Base-by-base conservation (phyloP, 2,888 invertebrate species). In the Drepana falcataria region DNA sequence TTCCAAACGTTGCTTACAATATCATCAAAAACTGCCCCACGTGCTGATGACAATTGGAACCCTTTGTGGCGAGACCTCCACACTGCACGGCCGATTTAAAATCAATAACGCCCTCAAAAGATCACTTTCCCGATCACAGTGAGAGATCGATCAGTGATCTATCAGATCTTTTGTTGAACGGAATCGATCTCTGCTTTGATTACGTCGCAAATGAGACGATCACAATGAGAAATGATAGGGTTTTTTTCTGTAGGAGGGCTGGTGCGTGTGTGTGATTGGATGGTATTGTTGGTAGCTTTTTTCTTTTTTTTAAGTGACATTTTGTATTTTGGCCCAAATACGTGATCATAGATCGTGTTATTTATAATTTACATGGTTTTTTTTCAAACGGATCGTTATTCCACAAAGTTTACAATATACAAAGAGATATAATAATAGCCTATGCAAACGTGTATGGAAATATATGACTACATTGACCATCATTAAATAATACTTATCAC, bases 131-230 rank as follows among this genome's bases (percentile, higher is more conserved):
- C 74, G 79, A 81, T 83, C 90, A 75, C 87, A 85, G 87, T 87
- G 72, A 86, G 87, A 81, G 81, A 86, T 83, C 87, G 83, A 87
- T 85, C 82, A 81, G 78, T 78, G 85, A 80, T 83, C 83, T 83
- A 82, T 81, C 44, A 79, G 76, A 80, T 80, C 85, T 82, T 78
- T 90, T 90, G 90, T 90, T 79, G 71, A 62, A 63, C 68, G 75
- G 70, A 86, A 87, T 89, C 86, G 88, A 88, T 87, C 77, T 79
- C 66, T 68, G 71, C 76, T 74, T 85, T 80, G 84, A 87, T 88
- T 85, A 71, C 74, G 74, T 73, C 73, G 81, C 76, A 75, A 85
- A 81, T 76, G 77, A 75, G 73, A 74, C 68, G 72, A 71, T 74
- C 73, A 67, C 67, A 69, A 69, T 68, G 69, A 66, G 64, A 61